phyloP scores from a whole-genome alignment of 2,797 vertebrate genomes.

The Ciconia nigra region DNA sequence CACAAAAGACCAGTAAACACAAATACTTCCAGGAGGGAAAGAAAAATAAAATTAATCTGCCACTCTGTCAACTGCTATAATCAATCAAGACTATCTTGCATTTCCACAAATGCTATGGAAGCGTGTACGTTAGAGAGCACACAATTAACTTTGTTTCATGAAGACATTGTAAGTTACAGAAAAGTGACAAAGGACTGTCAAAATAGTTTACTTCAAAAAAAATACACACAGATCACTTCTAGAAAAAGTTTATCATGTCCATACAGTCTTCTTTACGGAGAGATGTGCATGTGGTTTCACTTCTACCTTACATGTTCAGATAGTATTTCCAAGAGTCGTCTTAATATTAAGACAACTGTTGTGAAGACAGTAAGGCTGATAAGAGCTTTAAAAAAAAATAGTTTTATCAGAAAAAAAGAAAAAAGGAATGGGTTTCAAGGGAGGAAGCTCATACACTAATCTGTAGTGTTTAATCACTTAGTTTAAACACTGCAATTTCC shows the following conservation, averaged over 20 bases:
- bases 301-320: background rate
- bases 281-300: accelerated
- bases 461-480: background rate
- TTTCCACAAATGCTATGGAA: background rate
- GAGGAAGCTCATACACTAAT: background rate
- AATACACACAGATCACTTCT: background rate
- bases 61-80: background rate
- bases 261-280: background rate
- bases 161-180: background rate
- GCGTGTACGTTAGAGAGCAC: background rate
- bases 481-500: background rate
- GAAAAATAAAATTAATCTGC: background rate
- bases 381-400: background rate
- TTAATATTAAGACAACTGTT: background rate
- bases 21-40: background rate
- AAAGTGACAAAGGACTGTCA: background rate
- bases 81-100: background rate
- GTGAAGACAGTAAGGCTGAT: background rate
- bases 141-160: background rate
- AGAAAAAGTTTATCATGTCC: background rate
- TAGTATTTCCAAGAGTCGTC: background rate
- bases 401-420: background rate
- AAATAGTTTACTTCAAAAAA: background rate
- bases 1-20: background rate
- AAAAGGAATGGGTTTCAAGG: background rate